These are phyloP conservation scores for Cepaea hortensis DNA, from an alignment of 2,888 invertebrate genomes.

Conservation along the genomic window DNA sequence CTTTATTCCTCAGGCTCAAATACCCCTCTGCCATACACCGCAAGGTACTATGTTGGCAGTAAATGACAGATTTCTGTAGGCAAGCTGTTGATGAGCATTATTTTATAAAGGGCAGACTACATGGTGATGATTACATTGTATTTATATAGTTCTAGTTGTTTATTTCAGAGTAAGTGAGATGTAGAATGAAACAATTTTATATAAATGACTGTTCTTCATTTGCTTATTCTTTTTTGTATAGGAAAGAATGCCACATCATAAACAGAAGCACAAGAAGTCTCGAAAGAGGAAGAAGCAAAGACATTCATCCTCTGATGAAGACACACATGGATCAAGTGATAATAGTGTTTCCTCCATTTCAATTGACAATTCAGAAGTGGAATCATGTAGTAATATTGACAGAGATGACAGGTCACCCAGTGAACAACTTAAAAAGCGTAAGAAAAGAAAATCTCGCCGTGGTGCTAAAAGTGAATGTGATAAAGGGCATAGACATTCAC, in stretches of 20 bases:
- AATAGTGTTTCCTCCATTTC: neutral
- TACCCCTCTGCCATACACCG: too few relatives aligned
- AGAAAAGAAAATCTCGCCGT: conserved; percentile 8
- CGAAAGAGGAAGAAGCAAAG: neutral
- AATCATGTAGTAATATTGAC: neutral
- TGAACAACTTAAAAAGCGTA: neutral
- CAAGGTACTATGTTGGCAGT: too few relatives aligned
- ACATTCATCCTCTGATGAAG: conserved; percentile 1
- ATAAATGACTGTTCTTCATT: neutral
- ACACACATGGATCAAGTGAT: neutral
- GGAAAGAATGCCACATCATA: conserved; percentile 14
- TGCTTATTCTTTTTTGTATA: neutral
- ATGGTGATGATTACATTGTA: too few relatives aligned
- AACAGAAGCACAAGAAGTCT: neutral
- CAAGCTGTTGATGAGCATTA: too few relatives aligned
- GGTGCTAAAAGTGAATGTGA: conserved; percentile 21
- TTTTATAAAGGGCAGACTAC: too few relatives aligned
- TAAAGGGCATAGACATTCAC: conserved; percentile 1
- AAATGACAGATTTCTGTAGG: too few relatives aligned
- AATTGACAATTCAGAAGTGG: neutral
- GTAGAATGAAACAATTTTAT: too few relatives aligned
- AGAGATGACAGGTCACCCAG: neutral
- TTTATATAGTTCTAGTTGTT: too few relatives aligned
- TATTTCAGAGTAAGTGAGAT: too few relatives aligned
- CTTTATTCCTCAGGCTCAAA: too few relatives aligned